Conservation (phyloP, 37 sponge, comb jelly and placozoan species). For the Ephydatia muelleri region DNA sequence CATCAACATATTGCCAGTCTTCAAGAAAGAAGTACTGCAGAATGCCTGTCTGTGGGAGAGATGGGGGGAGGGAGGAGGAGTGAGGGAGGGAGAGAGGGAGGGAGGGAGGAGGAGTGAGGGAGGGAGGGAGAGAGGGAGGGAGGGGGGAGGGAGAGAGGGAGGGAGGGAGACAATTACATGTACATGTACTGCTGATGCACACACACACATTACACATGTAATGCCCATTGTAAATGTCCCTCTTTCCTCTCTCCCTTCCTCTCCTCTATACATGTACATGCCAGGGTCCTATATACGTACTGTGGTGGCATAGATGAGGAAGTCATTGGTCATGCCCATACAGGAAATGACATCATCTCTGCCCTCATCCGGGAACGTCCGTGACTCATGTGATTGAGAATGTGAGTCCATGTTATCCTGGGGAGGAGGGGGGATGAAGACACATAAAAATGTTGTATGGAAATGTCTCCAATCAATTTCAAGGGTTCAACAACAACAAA, state of each 20-base stretch:
- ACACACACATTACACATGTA: conserved; percentile 3
- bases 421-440: neutral
- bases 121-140: neutral
- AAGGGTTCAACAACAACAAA: too few species aligned
- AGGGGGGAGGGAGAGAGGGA: neutral
- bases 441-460: too few species aligned
- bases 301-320: conserved; percentile 90
- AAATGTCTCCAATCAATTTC: too few species aligned
- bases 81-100: neutral
- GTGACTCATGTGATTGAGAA: conserved; percentile 29
- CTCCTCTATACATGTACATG: neutral
- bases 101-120: too few species aligned
- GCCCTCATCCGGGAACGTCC: conserved; percentile 87
- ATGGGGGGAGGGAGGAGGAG: neutral
- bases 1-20: conserved; percentile 95
- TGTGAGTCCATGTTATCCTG: neutral
- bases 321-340: conserved; percentile 72
- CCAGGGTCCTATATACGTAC: conserved; percentile 22
- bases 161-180: conserved; percentile 6
- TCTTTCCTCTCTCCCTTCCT: neutral
- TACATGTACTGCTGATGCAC: neutral
- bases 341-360: conserved; percentile 76
- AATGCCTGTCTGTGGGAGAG: conserved; percentile 58
- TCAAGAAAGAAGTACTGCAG: conserved; percentile 86
- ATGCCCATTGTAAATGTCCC: neutral